These are phyloP conservation scores for Ailuropoda melanoleuca DNA, from an alignment of 2,113 vertebrate species.

Conservation along the genomic window DNA sequence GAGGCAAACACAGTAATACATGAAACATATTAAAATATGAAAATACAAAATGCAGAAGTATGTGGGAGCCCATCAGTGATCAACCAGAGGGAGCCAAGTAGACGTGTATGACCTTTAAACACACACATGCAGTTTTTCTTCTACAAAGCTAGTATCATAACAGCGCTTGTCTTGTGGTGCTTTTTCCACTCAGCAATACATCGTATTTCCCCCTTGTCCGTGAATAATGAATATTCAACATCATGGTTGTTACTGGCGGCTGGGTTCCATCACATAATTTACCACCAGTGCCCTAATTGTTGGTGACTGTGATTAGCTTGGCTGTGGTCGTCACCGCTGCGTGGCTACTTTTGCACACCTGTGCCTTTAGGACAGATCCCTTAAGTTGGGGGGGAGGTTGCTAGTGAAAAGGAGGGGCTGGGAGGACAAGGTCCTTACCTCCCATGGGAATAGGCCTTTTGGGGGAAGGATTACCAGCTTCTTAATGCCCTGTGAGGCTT, in stretches of 20 bases:
- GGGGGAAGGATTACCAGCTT: background rate
- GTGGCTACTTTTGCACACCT: background rate
- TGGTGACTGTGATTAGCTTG: background rate
- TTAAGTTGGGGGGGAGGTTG: background rate
- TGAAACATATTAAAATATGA: background rate
- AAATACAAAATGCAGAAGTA: background rate
- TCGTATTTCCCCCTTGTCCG: background rate
- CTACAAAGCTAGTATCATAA: background rate
- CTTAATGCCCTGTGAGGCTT: background rate
- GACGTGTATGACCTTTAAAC: background rate
- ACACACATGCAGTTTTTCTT: background rate
- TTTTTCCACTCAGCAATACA: background rate
- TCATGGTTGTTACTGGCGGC: background rate
- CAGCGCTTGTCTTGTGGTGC: background rate
- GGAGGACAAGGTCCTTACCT: background rate
- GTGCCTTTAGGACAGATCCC: background rate
- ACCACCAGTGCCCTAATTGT: background rate
- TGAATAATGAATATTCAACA: background rate
- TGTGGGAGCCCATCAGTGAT: background rate
- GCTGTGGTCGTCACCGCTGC: background rate
- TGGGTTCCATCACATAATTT: background rate
- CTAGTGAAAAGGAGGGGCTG: background rate
- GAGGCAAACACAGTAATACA: background rate
- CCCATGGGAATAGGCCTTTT: background rate
- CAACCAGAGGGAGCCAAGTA: background rate